phyloP scores from a whole-genome alignment of 2,797 vertebrate genomes.

The Gambusia yucatana region DNA sequence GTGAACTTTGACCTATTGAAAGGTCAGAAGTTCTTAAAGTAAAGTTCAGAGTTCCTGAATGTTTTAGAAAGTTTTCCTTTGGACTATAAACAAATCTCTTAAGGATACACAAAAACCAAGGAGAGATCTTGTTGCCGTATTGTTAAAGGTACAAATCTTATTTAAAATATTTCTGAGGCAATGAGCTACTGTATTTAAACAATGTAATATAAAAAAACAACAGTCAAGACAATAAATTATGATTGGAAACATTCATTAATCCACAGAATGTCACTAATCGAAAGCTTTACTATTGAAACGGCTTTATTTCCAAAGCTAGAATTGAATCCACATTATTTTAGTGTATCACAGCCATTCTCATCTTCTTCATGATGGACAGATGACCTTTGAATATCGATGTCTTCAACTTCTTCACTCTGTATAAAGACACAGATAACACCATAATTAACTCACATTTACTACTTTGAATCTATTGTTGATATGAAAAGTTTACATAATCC shows the following conservation, averaged over 20 bases:
- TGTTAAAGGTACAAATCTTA: neutral
- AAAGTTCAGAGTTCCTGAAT: neutral
- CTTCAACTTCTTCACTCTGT: constrained; percentile 19
- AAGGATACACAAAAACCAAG: neutral
- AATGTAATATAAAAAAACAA: neutral
- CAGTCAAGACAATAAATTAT: neutral
- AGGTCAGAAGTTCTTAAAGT: neutral
- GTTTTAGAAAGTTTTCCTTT: neutral
- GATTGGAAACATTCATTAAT: neutral
- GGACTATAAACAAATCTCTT: neutral
- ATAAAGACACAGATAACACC: neutral
- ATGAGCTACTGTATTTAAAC: neutral
- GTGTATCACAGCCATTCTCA: too few species aligned
- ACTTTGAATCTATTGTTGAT: neutral
- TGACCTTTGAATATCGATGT: too few species aligned
- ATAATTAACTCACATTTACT: neutral
- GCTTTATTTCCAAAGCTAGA: neutral
- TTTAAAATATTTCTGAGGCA: neutral
- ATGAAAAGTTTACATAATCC: neutral
- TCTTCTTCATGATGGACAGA: neutral
- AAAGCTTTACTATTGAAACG: neutral
- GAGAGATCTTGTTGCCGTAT: too few species aligned
- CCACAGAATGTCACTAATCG: neutral
- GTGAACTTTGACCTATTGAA: neutral
- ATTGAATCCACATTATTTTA: neutral